Conservation (phyloP, 1,140 invertebrate species). For the Dinoponera quadriceps region DNA sequence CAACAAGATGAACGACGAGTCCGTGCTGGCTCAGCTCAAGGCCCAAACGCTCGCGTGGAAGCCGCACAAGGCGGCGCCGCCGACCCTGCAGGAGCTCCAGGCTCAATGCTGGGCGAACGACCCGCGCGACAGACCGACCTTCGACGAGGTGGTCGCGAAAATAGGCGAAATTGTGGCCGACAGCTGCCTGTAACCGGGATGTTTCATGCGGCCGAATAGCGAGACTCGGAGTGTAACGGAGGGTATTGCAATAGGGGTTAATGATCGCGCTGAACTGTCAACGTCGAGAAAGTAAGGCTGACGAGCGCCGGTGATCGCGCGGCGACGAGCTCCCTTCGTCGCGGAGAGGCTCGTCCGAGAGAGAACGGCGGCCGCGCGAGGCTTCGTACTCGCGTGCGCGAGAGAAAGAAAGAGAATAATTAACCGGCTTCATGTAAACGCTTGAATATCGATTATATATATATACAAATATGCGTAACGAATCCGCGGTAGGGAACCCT, state of each 20-base stretch:
- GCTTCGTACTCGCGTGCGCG: background rate
- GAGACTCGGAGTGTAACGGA: conserved; percentile 62
- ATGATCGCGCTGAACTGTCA: conserved; percentile 63
- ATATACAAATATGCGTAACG: conserved; percentile 36
- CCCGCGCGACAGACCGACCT: conserved; percentile 89
- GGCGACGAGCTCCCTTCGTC: conserved; percentile 7
- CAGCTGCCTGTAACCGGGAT: conserved; percentile 76
- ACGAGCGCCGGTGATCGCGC: conserved; percentile 32
- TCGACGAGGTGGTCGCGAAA: conserved; percentile 85
- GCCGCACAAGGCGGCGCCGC: conserved; percentile 88
- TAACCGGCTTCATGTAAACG: conserved; percentile 60
- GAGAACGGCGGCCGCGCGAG: conserved; percentile 12
- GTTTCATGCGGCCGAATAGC: conserved; percentile 34
- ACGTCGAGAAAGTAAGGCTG: conserved; percentile 49
- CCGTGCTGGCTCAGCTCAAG: conserved; percentile 90
- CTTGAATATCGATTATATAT: conserved; percentile 56
- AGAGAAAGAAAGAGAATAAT: conserved; percentile 10
- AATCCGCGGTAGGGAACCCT: conserved; percentile 26
- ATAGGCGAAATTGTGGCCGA: conserved; percentile 82
- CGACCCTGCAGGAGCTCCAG: conserved; percentile 87
- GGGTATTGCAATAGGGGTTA: conserved; percentile 61
- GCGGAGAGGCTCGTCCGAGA: conserved; percentile 12
- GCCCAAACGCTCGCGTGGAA: conserved; percentile 89
- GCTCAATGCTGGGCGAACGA: conserved; percentile 88
- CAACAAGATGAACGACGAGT: conserved; percentile 92